Base-by-base conservation (phyloP, 2,113 vertebrate genomes). In the Rhinopomastus cyanomelas region DNA sequence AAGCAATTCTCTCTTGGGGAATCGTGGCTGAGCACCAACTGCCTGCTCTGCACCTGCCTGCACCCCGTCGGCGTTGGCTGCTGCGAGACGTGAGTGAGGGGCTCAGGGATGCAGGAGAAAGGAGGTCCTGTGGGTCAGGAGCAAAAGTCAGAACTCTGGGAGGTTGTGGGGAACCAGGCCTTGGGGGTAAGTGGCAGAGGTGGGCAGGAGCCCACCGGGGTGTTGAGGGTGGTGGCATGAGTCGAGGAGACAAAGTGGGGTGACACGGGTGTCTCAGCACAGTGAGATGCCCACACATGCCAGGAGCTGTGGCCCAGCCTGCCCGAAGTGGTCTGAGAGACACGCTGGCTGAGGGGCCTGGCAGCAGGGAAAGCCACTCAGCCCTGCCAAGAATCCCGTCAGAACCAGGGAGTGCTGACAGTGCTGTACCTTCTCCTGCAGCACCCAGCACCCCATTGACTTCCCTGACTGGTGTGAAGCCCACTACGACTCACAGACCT, bases 1-100 rank as follows among this genome's bases (percentile, higher is more conserved):
- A 97, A 96, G 76, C 93, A 96, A n/a, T 99, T 97, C 84, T 96
- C 97, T 11, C 92, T 99, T 30, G 98, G 99, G 3, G 98, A 99
- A 59, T 98, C 97, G 2, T 99, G 99, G 99, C 98, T 98, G 96
- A 98, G 98, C 74, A 91, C 96, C 65, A 97, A 98, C 59, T 99
- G 98, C 64, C 97, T 98, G 96, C 98, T 98, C 86, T 99, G 99
- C 96, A 99, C 98, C 96, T 99, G 99, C 92, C 97, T 99, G 95
- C 98, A 99, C 84, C 98, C 98, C 1, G 84, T 99, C 0, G 98
- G 99, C 1, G 98, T 99, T n/a, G 98, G 99, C 75, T 99, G 99
- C 97, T 99, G 99, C 1, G 98, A 99, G 94, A 99, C 96, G 99
- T 99, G 95, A 98, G 99, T 98, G 81, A 85, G 69, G 46, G 71